phyloP scores from a whole-genome alignment of 2,113 vertebrate species.

The Brachypteracias leptosomus region DNA sequence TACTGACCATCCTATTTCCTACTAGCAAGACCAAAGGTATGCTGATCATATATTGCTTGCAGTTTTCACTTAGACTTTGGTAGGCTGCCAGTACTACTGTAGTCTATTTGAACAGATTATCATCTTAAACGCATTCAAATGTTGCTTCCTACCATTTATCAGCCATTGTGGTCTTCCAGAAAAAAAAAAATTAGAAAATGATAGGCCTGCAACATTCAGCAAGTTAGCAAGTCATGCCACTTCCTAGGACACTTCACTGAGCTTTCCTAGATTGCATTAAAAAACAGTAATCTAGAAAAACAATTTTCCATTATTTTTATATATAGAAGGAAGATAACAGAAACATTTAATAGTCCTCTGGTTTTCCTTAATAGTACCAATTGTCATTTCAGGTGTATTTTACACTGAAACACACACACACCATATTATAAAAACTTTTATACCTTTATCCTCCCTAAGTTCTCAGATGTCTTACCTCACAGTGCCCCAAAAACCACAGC shows the following conservation, averaged over 20 bases:
- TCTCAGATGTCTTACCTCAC: not conserved
- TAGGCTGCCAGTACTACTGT: not conserved
- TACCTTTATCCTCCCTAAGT: not conserved
- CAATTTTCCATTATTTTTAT: not conserved
- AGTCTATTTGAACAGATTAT: not conserved
- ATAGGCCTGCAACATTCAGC: not conserved
- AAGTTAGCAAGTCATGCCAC: not conserved
- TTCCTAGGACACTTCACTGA: slow-evolving; percentile 7
- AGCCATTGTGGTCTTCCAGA: not conserved
- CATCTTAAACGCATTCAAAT: not conserved
- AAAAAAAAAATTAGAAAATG: not conserved
- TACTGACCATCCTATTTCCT: not conserved
- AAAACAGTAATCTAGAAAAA: not conserved
- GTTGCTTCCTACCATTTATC: not conserved
- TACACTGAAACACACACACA: not conserved
- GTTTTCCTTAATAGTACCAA: not conserved
- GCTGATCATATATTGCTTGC: not conserved
- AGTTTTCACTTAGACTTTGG: not conserved
- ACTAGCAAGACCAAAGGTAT: not conserved
- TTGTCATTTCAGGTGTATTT: not conserved
- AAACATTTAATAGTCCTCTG: not conserved
- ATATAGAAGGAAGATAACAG: not conserved
- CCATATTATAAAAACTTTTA: not conserved
- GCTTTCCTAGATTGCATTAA: not conserved
- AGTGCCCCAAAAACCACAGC: not conserved